phyloP scores from a whole-genome alignment of 2,113 vertebrate genomes.

The human (Homo sapiens) region GRCh38 chr14:58368501-58369000 shows the following conservation, averaged over 20 bases:
- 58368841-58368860: neutral
- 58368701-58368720: neutral
- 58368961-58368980: neutral
- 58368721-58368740: neutral
- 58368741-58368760: neutral
- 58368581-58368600: neutral
- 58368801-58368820: neutral
- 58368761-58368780: neutral
- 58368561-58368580: neutral
- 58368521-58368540: neutral
- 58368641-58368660: neutral
- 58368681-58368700: neutral
- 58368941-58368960: neutral
- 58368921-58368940: neutral
- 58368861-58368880: neutral
- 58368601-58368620: neutral
- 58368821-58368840: neutral
- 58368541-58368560: neutral
- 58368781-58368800: neutral
- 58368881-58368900: neutral
- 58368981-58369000: constrained; percentile 8
- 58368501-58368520: neutral
- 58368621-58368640: neutral
- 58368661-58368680: neutral
- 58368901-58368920: neutral